These are phyloP conservation scores for Hydractinia symbiolongicarpus DNA, from an alignment of 30 jellyfish, hydroid and myxozoan species.

Conservation along the genomic window DNA sequence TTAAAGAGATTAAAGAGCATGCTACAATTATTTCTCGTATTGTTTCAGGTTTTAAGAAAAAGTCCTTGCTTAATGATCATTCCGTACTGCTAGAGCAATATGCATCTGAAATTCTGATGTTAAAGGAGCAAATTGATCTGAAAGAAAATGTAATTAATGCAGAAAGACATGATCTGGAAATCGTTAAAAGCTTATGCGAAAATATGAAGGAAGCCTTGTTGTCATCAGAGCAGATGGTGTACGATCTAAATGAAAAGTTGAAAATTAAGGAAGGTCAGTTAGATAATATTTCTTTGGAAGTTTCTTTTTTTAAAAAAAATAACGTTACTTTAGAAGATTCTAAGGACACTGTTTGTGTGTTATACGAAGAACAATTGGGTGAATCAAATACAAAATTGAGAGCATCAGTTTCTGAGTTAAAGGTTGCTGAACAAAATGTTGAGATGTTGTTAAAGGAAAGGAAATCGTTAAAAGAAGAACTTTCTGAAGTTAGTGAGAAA, in stretches of 20 bases:
- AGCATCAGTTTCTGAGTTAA: not conserved
- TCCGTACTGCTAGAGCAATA: not conserved
- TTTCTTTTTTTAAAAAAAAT: too few relatives aligned
- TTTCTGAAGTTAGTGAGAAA: constrained; percentile 17
- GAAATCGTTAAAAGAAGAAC: constrained; percentile 27
- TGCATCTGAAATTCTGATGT: too few relatives aligned
- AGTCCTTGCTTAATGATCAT: not conserved
- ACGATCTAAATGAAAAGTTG: not conserved
- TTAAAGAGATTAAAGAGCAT: too few relatives aligned
- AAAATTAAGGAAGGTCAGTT: too few relatives aligned
- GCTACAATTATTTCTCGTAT: too few relatives aligned
- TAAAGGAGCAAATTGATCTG: not conserved
- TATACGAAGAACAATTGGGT: too few relatives aligned
- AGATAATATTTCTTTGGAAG: too few relatives aligned
- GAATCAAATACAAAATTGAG: too few relatives aligned
- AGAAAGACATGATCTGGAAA: not conserved
- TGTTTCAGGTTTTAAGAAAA: too few relatives aligned
- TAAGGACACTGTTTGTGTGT: too few relatives aligned
- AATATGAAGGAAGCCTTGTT: not conserved
- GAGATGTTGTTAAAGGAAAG: constrained; percentile 2
- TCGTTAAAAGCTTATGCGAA: not conserved
- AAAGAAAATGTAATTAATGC: not conserved
- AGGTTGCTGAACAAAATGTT: constrained; percentile 7
- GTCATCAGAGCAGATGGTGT: not conserved
- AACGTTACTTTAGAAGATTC: too few relatives aligned